Percentiles rank a stretch among this genome's conserved stretches.
Conservation (phyloP, 2,113 vertebrate species). For the Nerophis ophidion region DNA sequence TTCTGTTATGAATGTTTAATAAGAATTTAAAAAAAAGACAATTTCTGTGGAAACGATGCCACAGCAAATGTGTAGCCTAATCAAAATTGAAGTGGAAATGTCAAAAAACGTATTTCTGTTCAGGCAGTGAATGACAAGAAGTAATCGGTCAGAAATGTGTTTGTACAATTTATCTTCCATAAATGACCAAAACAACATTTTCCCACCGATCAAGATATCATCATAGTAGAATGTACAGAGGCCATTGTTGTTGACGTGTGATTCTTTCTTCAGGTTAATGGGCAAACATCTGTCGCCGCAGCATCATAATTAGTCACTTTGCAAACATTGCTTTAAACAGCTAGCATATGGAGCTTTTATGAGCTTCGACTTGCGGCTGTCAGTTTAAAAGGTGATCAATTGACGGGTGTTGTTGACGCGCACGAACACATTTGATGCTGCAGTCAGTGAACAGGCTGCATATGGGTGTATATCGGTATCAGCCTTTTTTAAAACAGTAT, state of each 20-base stretch:
- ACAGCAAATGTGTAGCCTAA: too few species aligned
- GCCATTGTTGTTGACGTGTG: constrained; percentile 22
- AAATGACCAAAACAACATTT: neutral
- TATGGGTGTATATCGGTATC: too few species aligned
- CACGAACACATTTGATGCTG: constrained; percentile 19
- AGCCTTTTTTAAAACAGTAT: too few species aligned
- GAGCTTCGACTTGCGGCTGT: constrained; percentile 56
- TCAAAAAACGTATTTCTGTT: too few species aligned
- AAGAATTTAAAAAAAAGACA: too few species aligned
- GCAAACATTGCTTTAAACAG: constrained; percentile 53
- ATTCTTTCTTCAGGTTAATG: constrained; percentile 50
- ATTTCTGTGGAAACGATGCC: too few species aligned
- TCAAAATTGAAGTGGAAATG: too few species aligned
- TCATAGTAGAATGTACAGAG: neutral
- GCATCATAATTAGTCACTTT: constrained; percentile 60
- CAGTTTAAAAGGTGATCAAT: constrained; percentile 64
- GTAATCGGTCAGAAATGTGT: too few species aligned
- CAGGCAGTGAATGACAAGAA: too few species aligned
- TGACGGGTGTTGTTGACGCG: constrained; percentile 45
- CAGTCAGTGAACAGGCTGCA: neutral
- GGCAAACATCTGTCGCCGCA: constrained; percentile 61
- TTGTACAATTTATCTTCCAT: neutral
- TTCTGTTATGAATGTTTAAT: too few species aligned
- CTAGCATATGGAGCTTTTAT: constrained; percentile 65
- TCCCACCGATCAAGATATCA: neutral